Percentiles rank a stretch among this genome's conserved stretches.
Conservation (phyloP, 2,113 vertebrate genomes). For the Rafetus swinhoei region DNA sequence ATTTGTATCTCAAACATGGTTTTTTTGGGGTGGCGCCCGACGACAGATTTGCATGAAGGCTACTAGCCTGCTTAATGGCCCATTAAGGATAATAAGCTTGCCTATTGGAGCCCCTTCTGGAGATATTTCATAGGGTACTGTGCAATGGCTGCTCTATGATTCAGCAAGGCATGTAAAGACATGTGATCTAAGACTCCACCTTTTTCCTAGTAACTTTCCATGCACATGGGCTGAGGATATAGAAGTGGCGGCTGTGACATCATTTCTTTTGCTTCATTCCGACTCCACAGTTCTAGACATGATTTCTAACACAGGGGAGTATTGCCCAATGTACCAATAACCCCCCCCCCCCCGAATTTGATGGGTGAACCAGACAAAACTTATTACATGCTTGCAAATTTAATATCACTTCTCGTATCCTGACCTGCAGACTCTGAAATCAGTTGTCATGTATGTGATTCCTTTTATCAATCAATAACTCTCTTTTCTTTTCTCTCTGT, state of each 20-base stretch:
- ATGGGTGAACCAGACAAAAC: neutral
- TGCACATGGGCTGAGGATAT: neutral
- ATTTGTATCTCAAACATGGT: neutral
- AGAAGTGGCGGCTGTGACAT: neutral
- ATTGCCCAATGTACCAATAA: neutral
- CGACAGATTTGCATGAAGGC: neutral
- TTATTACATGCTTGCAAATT: neutral
- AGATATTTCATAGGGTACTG: neutral
- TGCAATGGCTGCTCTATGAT: neutral
- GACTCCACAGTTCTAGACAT: neutral
- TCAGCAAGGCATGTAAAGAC: neutral
- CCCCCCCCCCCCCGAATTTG: neutral
- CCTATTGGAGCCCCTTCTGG: neutral
- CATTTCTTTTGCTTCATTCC: neutral
- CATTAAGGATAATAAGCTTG: neutral
- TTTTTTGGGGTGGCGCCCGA: neutral
- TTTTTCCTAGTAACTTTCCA: neutral
- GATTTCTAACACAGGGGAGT: neutral
- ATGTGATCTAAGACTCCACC: neutral
- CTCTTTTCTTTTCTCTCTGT: neutral
- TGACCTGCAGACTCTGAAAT: neutral
- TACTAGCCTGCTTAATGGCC: neutral
- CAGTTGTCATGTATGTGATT: neutral
- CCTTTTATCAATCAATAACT: neutral
- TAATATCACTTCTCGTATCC: neutral